Evolutionary conservation across 2,888 invertebrate species (phyloP), one percentile per base, ranked within the genome.

Genomic region (Cephus nigrinus): DNA sequence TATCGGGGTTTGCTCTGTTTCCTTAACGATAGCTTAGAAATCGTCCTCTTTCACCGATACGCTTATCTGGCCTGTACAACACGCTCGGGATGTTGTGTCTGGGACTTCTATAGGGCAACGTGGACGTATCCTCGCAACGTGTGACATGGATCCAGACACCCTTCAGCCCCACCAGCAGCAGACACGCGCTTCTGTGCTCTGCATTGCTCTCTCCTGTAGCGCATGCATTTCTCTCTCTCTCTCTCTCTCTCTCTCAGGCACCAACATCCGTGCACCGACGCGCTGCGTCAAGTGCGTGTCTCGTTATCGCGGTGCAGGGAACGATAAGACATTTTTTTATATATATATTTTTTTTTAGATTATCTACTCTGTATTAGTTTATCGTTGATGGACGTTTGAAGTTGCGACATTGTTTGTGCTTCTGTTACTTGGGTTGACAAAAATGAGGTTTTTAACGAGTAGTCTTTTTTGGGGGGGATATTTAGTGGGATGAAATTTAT

Each of bases 131-230:
- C 72, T 75, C 75, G 83, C 87, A 84, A 82, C 88, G 87, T 87
- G 86, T 87, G 80, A 76, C 86, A 85, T 87, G 87, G 87, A 78
- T 83, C 86, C 88, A 88, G 88, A 88, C 88, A 88, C 87, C 89
- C 88, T 88, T 87, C 86, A 84, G 81, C 31, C 31, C 31, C 31
- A 11, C 31, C 32, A 1, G 12, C 9, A 30, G 71, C 9, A 71
- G 71, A 71, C 71, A 31, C 12, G 71, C 31, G 30, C 23, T 55
- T 55, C 55, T 55, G 23, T 55, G 23, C 55, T 55, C 15, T 5
- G 23, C 15, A 15, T 40, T 0, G 12, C 36, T 15, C 15, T 23
- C 23, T 9, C 15, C 73, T 69, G 80, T 82, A 1, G 82, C 80
- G 80, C 68, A 81, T 83, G 83, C 82, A 82, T 84, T 80, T 83